Evolutionary conservation across 2,888 invertebrate species (phyloP), one percentile per base, ranked within the genome.

Genomic region (Ormia ochracea): DNA sequence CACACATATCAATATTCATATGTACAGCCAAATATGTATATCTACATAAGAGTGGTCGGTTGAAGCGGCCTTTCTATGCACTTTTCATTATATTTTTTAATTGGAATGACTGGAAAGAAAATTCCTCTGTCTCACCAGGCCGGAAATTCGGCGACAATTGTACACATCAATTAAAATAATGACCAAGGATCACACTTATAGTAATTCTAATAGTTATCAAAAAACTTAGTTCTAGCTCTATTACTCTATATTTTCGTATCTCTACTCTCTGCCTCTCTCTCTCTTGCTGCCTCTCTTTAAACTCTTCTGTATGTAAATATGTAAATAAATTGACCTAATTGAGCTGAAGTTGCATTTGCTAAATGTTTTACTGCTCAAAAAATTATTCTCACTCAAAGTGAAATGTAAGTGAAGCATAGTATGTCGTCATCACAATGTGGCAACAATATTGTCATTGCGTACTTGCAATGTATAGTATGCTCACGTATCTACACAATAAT

Each of bases 311-410:
- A n/a, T n/a, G n/a, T n/a, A n/a, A n/a, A n/a, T n/a, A n/a, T 58
- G 41, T n/a, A n/a, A 50, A 12, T 72, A 61, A n/a, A 66, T 76
- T 80, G 79, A 76, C 75, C 79, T 72, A 50, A 72, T 70, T 33
- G 14, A 31, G 31, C 58, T 36, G 21, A 21, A 43, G 1, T 66
- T 54, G 28, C 41, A 43, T n/a, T 14, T 7, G 6, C 6, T 19
- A 54, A 14, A 1, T 2, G 21, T 21, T 0, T 31, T 14, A 4
- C 7, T 66, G 17, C 76, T 80, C 75, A 70, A 59, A 45, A 45
- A 19, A 17, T 50, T 17, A 61, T 54, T 56, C 66, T 56, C 70
- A 76, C 76, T 80, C 79, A 70, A 61, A 66, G 21, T 1, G 3
- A 6, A 54, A 41, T 41, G 65, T 41, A 61, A 68, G n/a, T 48